Evolutionary conservation across 2,888 invertebrate species (phyloP), one percentile per base, ranked within the genome.

Genomic region (Periphyllus acericola): DNA sequence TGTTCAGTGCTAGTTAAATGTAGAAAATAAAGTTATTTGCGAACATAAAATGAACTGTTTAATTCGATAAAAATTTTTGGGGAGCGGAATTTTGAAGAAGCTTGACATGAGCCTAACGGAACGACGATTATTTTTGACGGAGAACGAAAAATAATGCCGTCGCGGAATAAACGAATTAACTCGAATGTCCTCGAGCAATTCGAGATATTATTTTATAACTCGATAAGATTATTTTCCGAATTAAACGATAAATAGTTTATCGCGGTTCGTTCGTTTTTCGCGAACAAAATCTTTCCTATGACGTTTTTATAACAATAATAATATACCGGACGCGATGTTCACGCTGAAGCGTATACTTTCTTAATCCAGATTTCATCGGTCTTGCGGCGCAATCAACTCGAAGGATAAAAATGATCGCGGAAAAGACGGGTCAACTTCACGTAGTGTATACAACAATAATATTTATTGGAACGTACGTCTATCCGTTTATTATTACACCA

Each of bases 161-260:
- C 29, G 46, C 9, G 2, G n/a, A 80, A 40, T 80, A 29, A 68
- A 80, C n/a, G 66, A 29, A 66, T 80, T 80, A 40, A 14, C 1
- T 40, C 9, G 11, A 4, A 40, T 29, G 21, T 80, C 29, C 3
- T 80, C 29, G 4, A n/a, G 36, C 17, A 66, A 66, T 66, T 40
- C 5, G 5, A 29, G 21, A 80, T 66, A 40, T 66, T 29, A 68
- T 29, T 80, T 66, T 29, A 29, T 66, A 40, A 46, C 25, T 29
- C 34, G 29, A 80, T 80, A 36, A 80, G 34, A 66, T 66, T 68
- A 40, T 66, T 68, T 66, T 66, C 6, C n/a, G n/a, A 66, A 25
- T 34, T 4, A n/a, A 36, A 79, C 25, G 17, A 25, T 80, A 29
- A 40, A 40, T 75, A 75, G 40, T 25, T 46, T 40, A n/a, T 40